Evolutionary conservation across 2,888 invertebrate species (phyloP), one percentile per base, ranked within the genome.

Genomic region (Mimumesa dahlbomi): DNA sequence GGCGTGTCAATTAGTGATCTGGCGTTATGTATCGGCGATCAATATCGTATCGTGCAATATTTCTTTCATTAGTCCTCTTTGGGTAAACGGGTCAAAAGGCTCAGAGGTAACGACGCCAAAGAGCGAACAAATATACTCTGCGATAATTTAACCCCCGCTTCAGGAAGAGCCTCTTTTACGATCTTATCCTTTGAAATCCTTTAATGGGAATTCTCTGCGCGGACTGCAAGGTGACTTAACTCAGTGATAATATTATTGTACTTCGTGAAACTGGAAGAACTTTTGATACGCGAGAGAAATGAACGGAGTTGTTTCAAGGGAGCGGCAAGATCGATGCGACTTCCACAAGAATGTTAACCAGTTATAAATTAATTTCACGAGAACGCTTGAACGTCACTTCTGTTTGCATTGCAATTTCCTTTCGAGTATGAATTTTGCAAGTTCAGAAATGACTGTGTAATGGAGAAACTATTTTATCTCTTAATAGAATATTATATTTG

Each of bases 181-280:
- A 57, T 36, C 65, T 79, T 58, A 75, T 77, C 74, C 75, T 77
- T 79, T 77, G 73, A 79, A 77, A 79, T 79, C 82, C 73, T 73
- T 75, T 79, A 81, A 79, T 75, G 69, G 75, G 61, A 65, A 82
- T 81, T 75, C 65, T 66, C 65, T 31, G 62, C 52, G 43, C 58
- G 40, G 52, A 45, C 53, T 58, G 63, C 43, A 29, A 66, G 73
- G 56, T 71, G 68, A 74, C 80, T 80, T 74, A 73, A 71, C 71
- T 66, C 61, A 36, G 65, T 71, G 73, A 79, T 73, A 78, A 78
- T 79, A 70, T 78, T 78, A 78, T 78, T 76, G 64, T 67, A 76
- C 62, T 58, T 38, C 29, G 42, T 42, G 67, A 54, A 67, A 52
- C 65, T 59, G 56, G 31, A 54, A 56, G 52, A 62, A 67, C 58